Evolutionary conservation across 2,797 vertebrate species (phyloP), one percentile per base, ranked within the genome.

Genomic region (Gobio occitaniae): DNA sequence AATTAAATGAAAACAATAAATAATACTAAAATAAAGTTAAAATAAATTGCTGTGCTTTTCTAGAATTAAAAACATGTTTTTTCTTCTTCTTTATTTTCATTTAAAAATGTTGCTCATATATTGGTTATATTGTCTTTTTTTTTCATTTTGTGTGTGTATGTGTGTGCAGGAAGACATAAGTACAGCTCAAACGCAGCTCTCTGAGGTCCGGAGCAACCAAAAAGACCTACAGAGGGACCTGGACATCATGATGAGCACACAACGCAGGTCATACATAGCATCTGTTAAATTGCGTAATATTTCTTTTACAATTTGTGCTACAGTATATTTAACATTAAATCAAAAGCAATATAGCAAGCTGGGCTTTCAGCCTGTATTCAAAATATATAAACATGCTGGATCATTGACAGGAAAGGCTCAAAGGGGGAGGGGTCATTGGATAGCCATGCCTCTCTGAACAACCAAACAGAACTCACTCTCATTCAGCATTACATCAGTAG

Each of bases 131-230:
- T 61, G 88, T 78, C 6, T 25, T 9, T 29, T 54, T n/a, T 54
- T 12, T 11, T 11, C 48, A 15, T 12, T 84, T 9, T 84, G 10
- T 80, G 50, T 78, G 13, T 79, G 19, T 84, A 12, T 77, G 44
- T 78, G n/a, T 80, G 47, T 68, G 17, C 72, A 99, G 98, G 98
- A 99, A 93, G 97, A 99, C 90, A 93, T 99, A 90, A 97, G 94
- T 5, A 95, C 95, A 84, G 95, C 96, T 0, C 93, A 98, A 93
- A 95, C 95, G 78, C 97, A 98, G 94, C 96, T 99, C 77, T 96
- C 96, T 88, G 96, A 97, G 66, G 95, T 99, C 50, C 96, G 95
- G 81, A 92, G 94, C 92, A 96, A 96, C 90, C 97, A 98, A 90
- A 96, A 94, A 88, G 97, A 98, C 78, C 95, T 96, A 88, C 97